Conservation (phyloP, 1,140 invertebrate genomes). For the Pseudomyrmex pallidus region DNA sequence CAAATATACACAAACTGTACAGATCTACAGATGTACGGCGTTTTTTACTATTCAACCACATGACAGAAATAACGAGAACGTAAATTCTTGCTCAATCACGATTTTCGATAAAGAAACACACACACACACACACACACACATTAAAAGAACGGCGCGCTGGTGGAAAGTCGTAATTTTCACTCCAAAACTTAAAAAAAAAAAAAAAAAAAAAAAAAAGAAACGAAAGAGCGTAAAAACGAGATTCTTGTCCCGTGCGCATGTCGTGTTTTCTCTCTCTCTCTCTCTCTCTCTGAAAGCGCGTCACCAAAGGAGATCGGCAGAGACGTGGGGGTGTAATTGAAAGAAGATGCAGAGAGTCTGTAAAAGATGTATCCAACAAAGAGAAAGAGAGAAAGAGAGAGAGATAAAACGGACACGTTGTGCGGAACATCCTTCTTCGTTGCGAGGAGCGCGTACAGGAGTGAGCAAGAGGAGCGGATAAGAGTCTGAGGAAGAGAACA, state of each 20-base stretch:
- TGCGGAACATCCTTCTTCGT: slow-evolving; percentile 66
- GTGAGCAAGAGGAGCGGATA: slow-evolving; percentile 13
- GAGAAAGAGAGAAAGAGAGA: slow-evolving; percentile 46
- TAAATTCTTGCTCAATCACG: too few species aligned
- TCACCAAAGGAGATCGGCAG: slow-evolving; percentile 41
- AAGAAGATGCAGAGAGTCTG: slow-evolving; percentile 22
- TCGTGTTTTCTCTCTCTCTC: slow-evolving; percentile 39
- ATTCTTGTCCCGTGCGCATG: slow-evolving; percentile 58
- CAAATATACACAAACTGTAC: too few species aligned
- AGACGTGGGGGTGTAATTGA: slow-evolving; percentile 49
- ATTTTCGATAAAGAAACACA: too few species aligned
- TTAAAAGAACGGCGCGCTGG: too few species aligned
- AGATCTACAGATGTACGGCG: too few species aligned
- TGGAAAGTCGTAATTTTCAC: too few species aligned
- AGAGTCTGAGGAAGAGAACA: slow-evolving; percentile 18
- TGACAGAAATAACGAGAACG: too few species aligned
- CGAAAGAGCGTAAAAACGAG: too few species aligned
- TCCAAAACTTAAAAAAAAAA: too few species aligned
- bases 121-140: too few species aligned
- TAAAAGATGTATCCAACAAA: slow-evolving; percentile 42
- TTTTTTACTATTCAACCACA: too few species aligned
- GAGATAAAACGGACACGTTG: slow-evolving; percentile 44
- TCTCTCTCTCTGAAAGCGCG: slow-evolving; percentile 30
- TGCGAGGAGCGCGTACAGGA: slow-evolving; percentile 30
- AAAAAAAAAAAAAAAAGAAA: neutral